phyloP scores from a whole-genome alignment of 2,113 vertebrate species.

The Phylloscopus trochilus region DNA sequence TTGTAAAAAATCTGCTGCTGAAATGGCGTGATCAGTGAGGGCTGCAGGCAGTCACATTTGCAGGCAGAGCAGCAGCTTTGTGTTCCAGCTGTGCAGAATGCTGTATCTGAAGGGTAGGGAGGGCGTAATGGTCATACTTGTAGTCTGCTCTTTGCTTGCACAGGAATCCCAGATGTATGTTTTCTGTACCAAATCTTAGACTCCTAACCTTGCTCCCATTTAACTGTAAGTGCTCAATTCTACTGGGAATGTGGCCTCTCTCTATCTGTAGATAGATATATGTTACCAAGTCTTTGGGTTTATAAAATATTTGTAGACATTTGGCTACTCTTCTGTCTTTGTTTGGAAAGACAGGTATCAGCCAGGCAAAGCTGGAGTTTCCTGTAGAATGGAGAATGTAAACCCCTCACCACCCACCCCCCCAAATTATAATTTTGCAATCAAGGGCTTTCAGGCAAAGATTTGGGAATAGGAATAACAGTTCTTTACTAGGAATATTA shows the following conservation, averaged over 20 bases:
- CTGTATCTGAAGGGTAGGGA: not conserved
- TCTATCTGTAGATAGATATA: not conserved
- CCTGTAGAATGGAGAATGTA: no score
- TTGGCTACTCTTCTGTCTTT: not conserved
- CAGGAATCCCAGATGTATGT: not conserved
- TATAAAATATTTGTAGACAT: not conserved
- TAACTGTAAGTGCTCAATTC: not conserved
- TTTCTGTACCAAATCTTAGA: not conserved
- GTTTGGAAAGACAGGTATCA: no score
- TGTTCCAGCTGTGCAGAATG: not conserved
- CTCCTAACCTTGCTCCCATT: not conserved
- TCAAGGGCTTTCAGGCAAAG: no score
- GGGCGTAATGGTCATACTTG: not conserved
- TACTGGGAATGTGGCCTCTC: not conserved
- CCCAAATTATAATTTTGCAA: no score
- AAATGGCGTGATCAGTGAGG: rapidly evolving
- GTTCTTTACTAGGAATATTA: no score
- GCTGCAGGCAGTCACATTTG: not conserved
- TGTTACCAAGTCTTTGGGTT: not conserved
- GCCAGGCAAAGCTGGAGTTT: no score
- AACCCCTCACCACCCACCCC: no score
- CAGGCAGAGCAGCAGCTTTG: not conserved
- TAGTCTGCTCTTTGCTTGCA: not conserved
- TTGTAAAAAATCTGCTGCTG: not conserved
- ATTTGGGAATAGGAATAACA: no score